These are phyloP conservation scores for Drosophila ambigua DNA, from an alignment of 1,140 invertebrate genomes.

Conservation along the genomic window DNA sequence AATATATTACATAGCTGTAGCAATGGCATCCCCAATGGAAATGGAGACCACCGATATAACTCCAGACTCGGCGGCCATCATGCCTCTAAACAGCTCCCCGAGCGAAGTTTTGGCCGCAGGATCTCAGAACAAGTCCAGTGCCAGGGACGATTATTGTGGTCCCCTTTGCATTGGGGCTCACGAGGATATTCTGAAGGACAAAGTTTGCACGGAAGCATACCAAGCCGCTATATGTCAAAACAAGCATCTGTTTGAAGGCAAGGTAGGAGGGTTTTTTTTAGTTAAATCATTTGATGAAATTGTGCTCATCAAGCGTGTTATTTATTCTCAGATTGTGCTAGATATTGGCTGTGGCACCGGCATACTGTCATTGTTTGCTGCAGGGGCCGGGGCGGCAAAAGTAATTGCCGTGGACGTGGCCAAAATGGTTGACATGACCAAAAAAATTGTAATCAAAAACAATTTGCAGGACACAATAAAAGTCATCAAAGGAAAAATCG, in stretches of 20 bases:
- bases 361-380: constrained; percentile 99
- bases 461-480: too few species aligned
- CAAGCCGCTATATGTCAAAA: constrained; percentile 99
- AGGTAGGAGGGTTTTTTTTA: constrained; percentile 88
- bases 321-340: constrained; percentile 88
- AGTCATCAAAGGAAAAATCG: too few species aligned
- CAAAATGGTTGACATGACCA: constrained; percentile 96
- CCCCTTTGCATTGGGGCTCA: too few species aligned
- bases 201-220: constrained; percentile 98
- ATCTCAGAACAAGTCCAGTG: too few species aligned
- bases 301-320: background rate
- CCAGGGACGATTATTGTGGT: too few species aligned
- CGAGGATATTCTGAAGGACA: constrained; percentile 99
- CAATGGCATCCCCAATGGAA: too few species aligned
- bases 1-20: too few species aligned
- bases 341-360: constrained; percentile 99
- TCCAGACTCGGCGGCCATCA: too few species aligned
- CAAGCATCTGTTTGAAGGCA: constrained; percentile 97
- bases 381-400: constrained; percentile 97
- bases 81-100: too few species aligned
- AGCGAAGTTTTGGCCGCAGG: too few species aligned
- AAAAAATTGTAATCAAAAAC: constrained; percentile 84
- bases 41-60: too few species aligned
- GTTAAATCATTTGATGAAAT: too few species aligned
- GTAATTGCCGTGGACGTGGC: constrained; percentile 97